These are phyloP conservation scores for Drosophila aff. DNA, from an alignment of 1,140 invertebrate genomes.

Conservation along the genomic window DNA sequence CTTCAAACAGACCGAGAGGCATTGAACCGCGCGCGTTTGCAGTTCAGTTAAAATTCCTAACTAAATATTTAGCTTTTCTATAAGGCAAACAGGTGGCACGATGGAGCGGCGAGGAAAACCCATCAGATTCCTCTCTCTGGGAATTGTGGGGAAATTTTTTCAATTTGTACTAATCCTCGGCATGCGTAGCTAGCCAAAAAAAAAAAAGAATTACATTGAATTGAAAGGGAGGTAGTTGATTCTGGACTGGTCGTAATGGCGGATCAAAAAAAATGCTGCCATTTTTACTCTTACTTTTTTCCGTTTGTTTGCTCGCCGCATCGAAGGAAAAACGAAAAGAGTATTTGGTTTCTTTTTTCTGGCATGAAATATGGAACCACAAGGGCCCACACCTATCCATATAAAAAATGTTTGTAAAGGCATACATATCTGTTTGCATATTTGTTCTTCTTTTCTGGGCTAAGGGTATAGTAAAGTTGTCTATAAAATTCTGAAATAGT, in stretches of 20 bases:
- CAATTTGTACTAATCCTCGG: conserved; percentile 74
- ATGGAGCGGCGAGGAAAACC: background rate
- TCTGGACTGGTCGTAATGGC: conserved; percentile 21
- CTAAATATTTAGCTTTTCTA: conserved; percentile 75
- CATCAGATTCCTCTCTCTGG: conserved; percentile 8
- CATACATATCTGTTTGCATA: background rate
- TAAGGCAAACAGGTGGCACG: conserved; percentile 39
- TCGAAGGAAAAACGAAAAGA: conserved; percentile 17
- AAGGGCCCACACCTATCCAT: background rate
- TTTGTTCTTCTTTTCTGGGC: background rate
- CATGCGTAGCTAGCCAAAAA: conserved; percentile 31
- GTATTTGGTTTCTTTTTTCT: conserved; percentile 4
- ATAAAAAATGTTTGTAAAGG: conserved; percentile 13
- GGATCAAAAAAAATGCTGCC: conserved; percentile 33
- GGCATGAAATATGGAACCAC: conserved; percentile 23
- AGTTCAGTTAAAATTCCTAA: conserved; percentile 64
- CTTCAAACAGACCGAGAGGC: conserved; percentile 19
- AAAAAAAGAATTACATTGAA: conserved; percentile 65
- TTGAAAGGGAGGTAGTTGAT: conserved; percentile 47
- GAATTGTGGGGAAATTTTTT: conserved; percentile 51
- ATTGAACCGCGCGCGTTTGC: conserved; percentile 20
- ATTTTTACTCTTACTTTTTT: conserved; percentile 42
- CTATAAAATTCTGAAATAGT: too few species aligned
- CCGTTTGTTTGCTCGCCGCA: conserved; percentile 49
- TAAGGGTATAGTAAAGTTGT: background rate